These are phyloP conservation scores for Enteromius fasciolatus DNA, from an alignment of 2,797 vertebrate genomes.

Conservation along the genomic window DNA sequence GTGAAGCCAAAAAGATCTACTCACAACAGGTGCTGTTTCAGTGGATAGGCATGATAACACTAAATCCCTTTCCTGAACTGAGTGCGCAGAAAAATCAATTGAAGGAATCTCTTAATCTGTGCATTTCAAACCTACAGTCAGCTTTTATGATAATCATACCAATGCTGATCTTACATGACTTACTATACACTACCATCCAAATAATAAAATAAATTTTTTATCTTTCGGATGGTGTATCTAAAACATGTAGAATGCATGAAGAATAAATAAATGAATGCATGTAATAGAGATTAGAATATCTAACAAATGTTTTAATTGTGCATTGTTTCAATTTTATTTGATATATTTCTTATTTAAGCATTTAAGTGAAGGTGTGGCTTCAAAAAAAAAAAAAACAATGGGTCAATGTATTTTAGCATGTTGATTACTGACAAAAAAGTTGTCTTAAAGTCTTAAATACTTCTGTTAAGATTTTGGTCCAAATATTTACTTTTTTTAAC, in stretches of 20 bases:
- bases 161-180: background rate
- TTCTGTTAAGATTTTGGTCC: background rate
- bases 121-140: background rate
- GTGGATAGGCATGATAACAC: conserved; percentile 11
- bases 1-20: background rate
- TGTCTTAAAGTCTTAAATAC: background rate
- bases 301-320: background rate
- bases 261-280: background rate
- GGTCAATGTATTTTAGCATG: too few relatives aligned
- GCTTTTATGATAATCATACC: background rate
- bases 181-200: background rate
- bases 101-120: background rate
- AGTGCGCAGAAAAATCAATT: background rate
- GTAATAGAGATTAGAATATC: background rate
- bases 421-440: background rate
- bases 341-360: background rate
- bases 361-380: background rate
- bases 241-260: background rate
- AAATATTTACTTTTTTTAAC: background rate
- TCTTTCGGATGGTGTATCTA: too few relatives aligned
- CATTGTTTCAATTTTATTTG: background rate
- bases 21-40: conserved; percentile 12
- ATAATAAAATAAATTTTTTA: too few relatives aligned
- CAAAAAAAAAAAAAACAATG: background rate
- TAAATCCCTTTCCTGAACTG: conserved; percentile 35